Percentiles rank a stretch among this genome's conserved stretches.
These are phyloP conservation scores for Ceratotherium simum DNA, from an alignment of 2,113 vertebrate genomes.

Conservation along the genomic window DNA sequence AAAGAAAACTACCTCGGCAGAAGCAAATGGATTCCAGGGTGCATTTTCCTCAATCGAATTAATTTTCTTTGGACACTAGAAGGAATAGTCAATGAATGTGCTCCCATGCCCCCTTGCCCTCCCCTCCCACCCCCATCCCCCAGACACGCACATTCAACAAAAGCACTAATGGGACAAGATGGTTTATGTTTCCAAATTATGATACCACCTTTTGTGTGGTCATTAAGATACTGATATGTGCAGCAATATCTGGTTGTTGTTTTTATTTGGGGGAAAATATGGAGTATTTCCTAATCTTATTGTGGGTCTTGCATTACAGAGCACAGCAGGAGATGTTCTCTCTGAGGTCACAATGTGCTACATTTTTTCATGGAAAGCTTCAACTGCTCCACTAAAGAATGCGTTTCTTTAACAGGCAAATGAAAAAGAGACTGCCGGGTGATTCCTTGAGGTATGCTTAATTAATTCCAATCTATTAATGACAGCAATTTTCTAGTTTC, in stretches of 20 bases:
- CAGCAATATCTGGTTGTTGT: not conserved
- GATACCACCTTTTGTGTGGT: not conserved
- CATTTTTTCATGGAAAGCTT: slow-evolving; percentile 67
- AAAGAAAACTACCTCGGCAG: not conserved
- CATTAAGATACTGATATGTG: not conserved
- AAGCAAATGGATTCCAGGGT: not conserved
- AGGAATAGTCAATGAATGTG: not conserved
- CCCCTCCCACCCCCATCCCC: not conserved
- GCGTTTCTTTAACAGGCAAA: slow-evolving; percentile 73
- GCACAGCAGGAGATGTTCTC: slow-evolving; percentile 45
- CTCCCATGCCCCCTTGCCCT: fast-evolving
- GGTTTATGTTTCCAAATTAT: not conserved
- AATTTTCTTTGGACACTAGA: not conserved
- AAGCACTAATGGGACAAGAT: not conserved
- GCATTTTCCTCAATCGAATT: not conserved
- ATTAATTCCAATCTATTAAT: slow-evolving; percentile 80
- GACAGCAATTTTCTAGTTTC: slow-evolving; percentile 78
- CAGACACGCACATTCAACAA: not conserved
- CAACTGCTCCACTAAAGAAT: slow-evolving; percentile 56
- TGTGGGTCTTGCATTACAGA: not conserved
- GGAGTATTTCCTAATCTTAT: not conserved
- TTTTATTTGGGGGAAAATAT: not conserved
- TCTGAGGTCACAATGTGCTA: not conserved
- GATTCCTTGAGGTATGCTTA: slow-evolving; percentile 72
- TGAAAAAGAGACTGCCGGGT: slow-evolving; percentile 55